Evolutionary conservation across 2,113 vertebrate species (phyloP), one percentile per base, ranked within the genome.

Genomic region (Oenanthe oenanthe): DNA sequence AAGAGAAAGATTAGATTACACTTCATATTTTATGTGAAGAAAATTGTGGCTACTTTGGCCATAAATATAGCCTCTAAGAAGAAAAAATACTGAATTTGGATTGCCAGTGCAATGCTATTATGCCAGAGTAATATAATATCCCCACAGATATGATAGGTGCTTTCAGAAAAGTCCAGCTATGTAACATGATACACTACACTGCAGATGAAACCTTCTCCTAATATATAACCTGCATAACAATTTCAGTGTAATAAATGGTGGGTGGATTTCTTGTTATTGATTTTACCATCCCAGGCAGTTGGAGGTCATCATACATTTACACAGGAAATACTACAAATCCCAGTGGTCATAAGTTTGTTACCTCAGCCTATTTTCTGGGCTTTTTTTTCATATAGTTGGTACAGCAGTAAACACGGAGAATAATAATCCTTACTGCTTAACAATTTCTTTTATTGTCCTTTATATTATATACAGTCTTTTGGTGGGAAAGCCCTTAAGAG

Each of bases 1-100:
- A 93, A 84, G 26, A 96, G 80, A 95, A 97, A 97, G 78, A 96
- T 81, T 90, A 94, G 81, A 87, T 95, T 94, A 62, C 60, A 91
- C 36, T 93, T 92, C 34, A 38, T 89, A 81, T 72, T 90, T 95
- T 94, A 94, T 28, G 42, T 61, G 65, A 88, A 83, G 71, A 89
- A 95, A 95, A 94, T 95, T 95, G 51, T 81, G 85, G 62, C 82
- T 93, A 83, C 93, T 95, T 97, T 86, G 47, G 54, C 78, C 78
- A 85, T 95, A 96, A 96, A 94, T 84, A 83, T 5, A 94, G 24
- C 40, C 71, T 38, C 75, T 40, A 97, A 95, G 71, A 79, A 66
- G 66, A 89, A 88, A 63, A 57, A 71, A 34, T 38, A 87, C 77
- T 57, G 85, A 82, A 76, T 83, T 91, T 95, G 50, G 47, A 89